These are phyloP conservation scores for Chaetogeoica ovagalla DNA, from an alignment of 2,888 invertebrate genomes.

Conservation along the genomic window DNA sequence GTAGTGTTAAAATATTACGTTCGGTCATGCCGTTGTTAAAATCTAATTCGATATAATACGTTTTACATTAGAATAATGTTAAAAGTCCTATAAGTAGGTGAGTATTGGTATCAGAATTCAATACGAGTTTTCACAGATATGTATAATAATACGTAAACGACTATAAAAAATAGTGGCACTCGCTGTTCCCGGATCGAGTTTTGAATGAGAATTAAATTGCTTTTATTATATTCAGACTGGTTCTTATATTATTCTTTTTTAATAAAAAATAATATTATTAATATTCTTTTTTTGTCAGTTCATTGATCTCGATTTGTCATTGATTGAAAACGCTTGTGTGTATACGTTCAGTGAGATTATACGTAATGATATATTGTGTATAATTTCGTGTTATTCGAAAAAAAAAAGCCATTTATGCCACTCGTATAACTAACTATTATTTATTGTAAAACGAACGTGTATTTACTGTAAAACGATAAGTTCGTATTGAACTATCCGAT, in stretches of 20 bases:
- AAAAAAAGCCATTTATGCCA: too few species aligned
- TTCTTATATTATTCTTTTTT: too few species aligned
- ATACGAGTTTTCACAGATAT: neutral
- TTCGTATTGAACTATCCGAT: too few species aligned
- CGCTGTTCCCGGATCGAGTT: neutral
- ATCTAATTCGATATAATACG: too few species aligned
- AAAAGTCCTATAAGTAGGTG: too few species aligned
- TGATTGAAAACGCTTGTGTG: neutral
- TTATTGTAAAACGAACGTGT: too few species aligned
- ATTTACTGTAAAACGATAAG: too few species aligned
- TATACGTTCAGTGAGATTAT: neutral
- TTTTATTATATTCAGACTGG: neutral
- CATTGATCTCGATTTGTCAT: neutral
- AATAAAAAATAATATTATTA: too few species aligned
- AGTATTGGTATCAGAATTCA: neutral
- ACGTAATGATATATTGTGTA: neutral
- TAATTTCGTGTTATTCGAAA: neutral
- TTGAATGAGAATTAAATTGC: neutral
- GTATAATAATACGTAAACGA: neutral
- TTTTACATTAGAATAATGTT: too few species aligned
- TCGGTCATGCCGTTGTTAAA: too few species aligned
- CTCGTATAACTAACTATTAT: too few species aligned
- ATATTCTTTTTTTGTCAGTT: neutral
- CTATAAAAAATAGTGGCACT: neutral
- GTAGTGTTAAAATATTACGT: too few species aligned